Conservation (phyloP, 2,113 vertebrate species). For the Brevimyrus niger region DNA sequence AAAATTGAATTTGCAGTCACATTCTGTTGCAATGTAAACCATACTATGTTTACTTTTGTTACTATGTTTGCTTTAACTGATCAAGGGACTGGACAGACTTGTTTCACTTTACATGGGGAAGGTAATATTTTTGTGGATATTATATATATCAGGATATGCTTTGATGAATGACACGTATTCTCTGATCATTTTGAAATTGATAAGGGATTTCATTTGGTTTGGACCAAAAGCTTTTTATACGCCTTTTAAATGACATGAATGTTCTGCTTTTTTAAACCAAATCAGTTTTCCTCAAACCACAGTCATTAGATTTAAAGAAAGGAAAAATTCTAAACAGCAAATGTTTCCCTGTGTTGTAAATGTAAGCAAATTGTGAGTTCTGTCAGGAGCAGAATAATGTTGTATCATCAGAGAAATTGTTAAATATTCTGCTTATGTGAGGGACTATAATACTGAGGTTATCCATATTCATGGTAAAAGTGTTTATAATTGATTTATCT, state of each 20-base stretch:
- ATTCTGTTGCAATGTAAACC: slow-evolving; percentile 5
- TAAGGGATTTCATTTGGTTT: not conserved
- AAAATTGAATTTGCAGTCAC: not conserved
- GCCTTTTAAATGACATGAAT: slow-evolving; percentile 11
- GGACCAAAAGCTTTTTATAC: slow-evolving; percentile 11
- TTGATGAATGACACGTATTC: not conserved
- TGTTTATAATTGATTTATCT: slow-evolving; percentile 61
- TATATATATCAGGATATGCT: not conserved
- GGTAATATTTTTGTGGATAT: slow-evolving; percentile 2
- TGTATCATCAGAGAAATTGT: slow-evolving; percentile 45
- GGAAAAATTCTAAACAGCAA: not conserved
- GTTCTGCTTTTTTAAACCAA: not conserved
- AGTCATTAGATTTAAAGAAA: not conserved
- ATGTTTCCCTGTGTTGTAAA: slow-evolving; percentile 42
- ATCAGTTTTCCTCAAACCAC: not conserved
- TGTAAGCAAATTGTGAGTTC: slow-evolving; percentile 55
- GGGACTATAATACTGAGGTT: slow-evolving; percentile 54
- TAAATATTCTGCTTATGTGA: slow-evolving; percentile 57
- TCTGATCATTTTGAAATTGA: not conserved
- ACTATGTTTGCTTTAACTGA: not conserved
- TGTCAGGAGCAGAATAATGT: slow-evolving; percentile 44
- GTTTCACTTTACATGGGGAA: not conserved
- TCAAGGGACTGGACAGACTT: not conserved
- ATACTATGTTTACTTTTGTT: not conserved
- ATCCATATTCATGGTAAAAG: slow-evolving; percentile 45